Conservation (phyloP, 2,888 invertebrate species). For the Nudaria mundana region DNA sequence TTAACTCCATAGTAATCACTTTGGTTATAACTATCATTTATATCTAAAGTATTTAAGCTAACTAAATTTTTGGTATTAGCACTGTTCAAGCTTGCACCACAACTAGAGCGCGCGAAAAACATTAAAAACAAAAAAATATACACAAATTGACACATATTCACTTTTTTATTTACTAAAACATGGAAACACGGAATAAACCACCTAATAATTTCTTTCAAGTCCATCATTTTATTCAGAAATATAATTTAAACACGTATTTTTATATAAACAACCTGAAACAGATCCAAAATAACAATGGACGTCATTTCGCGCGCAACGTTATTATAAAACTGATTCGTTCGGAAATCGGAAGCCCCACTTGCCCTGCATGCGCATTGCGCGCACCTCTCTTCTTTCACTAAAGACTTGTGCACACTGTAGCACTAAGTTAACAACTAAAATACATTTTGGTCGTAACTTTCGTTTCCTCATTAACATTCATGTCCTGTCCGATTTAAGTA, state of each 20-base stretch:
- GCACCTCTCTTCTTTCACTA: conserved; percentile 67
- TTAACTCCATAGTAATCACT: conserved; percentile 32
- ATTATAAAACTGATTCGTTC: conserved; percentile 42
- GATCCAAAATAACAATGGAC: conserved; percentile 17
- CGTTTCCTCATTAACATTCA: conserved; percentile 52
- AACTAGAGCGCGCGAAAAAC: conserved; percentile 51
- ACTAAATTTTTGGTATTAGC: conserved; percentile 45
- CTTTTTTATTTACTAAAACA: conserved; percentile 47
- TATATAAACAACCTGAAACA: conserved; percentile 7
- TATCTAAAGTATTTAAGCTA: conserved; percentile 26
- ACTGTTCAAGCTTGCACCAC: conserved; percentile 41
- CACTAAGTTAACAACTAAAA: conserved; percentile 13
- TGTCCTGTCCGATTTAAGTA: conserved; percentile 42
- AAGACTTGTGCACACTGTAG: conserved; percentile 30
- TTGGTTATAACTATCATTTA: conserved; percentile 42
- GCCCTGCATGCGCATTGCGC: too few species aligned
- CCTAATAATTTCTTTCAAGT: conserved; percentile 73
- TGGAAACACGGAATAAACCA: conserved; percentile 76
- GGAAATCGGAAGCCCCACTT: conserved; percentile 30
- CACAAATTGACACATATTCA: conserved; percentile 45
- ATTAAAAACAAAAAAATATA: conserved; percentile 57
- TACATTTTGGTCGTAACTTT: conserved; percentile 37
- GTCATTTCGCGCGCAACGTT: conserved; percentile 51
- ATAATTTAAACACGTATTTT: conserved; percentile 7
- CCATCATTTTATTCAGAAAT: conserved; percentile 52